Conservation (phyloP, 2,888 invertebrate species). For the Smittia sp. region DNA sequence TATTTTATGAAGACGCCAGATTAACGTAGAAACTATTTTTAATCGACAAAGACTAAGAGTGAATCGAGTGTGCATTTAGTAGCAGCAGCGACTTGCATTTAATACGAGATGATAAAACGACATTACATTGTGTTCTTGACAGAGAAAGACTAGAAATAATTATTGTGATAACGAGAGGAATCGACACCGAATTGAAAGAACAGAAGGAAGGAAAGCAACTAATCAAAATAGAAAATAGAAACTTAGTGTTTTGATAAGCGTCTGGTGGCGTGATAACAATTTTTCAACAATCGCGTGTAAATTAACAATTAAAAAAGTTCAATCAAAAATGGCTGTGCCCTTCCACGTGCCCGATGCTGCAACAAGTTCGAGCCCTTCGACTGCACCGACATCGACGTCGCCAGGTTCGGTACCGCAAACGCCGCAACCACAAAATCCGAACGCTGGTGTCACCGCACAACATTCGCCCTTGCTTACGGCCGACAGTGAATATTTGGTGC, state of each 20-base stretch:
- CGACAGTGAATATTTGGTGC: conserved; percentile 50
- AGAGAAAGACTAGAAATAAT: neutral
- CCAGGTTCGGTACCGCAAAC: conserved; percentile 1
- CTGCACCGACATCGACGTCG: conserved; percentile 45
- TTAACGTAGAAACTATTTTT: conserved; percentile 36
- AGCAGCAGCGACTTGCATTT: conserved; percentile 31
- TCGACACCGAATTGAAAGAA: conserved; percentile 12
- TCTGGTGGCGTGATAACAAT: neutral
- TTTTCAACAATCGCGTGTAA: conserved; percentile 27
- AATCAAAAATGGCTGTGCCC: conserved; percentile 52
- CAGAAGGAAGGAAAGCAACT: neutral
- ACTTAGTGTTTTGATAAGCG: conserved; percentile 31
- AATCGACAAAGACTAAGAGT: neutral
- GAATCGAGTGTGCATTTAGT: conserved; percentile 25
- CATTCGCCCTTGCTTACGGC: conserved; percentile 41
- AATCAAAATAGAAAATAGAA: conserved; percentile 35
- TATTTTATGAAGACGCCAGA: conserved; percentile 43
- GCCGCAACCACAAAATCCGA: conserved; percentile 33
- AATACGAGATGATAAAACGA: conserved; percentile 1
- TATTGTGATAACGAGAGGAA: conserved; percentile 14
- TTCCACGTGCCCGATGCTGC: conserved; percentile 53
- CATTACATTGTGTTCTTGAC: conserved; percentile 26
- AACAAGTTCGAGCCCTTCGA: conserved; percentile 46
- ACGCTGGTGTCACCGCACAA: conserved; percentile 19
- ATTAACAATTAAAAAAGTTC: conserved; percentile 3